A percentile compares a stretch with the other conserved stretches of the same genome.
Evolutionary conservation across 2,797 vertebrate genomes (phyloP).

Genomic region (Etheostoma nigrum): DNA sequence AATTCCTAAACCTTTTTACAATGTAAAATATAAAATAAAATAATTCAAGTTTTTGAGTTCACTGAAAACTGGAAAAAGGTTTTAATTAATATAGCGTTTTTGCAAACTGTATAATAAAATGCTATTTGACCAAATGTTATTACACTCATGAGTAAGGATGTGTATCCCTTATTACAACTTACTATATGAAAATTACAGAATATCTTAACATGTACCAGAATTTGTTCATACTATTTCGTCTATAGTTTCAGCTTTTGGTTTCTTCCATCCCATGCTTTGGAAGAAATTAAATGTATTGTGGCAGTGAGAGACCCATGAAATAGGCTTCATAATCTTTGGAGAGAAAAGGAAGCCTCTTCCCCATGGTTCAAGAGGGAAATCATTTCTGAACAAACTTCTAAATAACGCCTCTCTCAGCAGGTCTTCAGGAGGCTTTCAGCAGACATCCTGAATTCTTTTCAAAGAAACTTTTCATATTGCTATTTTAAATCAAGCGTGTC

Average conservation of each 20-base stretch:
- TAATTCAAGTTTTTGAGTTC: neutral
- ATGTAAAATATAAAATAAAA: too few relatives aligned
- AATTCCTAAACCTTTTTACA: neutral
- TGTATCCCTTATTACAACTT: neutral
- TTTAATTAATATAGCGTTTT: neutral
- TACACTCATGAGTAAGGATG: neutral
- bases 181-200: neutral
- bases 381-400: slow-evolving; percentile 63
- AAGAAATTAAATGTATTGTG: slow-evolving; percentile 57
- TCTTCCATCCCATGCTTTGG: slow-evolving; percentile 29
- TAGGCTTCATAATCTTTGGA: slow-evolving; percentile 64
- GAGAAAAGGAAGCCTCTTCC: slow-evolving; percentile 39
- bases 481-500: slow-evolving; percentile 47
- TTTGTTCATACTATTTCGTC: neutral
- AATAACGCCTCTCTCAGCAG: slow-evolving; percentile 48
- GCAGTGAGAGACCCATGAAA: slow-evolving; percentile 64
- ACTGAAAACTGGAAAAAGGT: neutral
- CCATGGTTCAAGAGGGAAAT: slow-evolving; percentile 42
- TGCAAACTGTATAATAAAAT: neutral
- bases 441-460: slow-evolving; percentile 36
- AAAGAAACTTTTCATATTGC: slow-evolving; percentile 42
- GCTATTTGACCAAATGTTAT: neutral
- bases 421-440: slow-evolving; percentile 51
- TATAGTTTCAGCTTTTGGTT: slow-evolving; percentile 42
- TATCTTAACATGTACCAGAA: slow-evolving; percentile 3